A percentile compares a stretch with the other conserved stretches of the same genome.
phyloP scores from a whole-genome alignment of 2,113 vertebrate genomes.

The Mastomys coucha region DNA sequence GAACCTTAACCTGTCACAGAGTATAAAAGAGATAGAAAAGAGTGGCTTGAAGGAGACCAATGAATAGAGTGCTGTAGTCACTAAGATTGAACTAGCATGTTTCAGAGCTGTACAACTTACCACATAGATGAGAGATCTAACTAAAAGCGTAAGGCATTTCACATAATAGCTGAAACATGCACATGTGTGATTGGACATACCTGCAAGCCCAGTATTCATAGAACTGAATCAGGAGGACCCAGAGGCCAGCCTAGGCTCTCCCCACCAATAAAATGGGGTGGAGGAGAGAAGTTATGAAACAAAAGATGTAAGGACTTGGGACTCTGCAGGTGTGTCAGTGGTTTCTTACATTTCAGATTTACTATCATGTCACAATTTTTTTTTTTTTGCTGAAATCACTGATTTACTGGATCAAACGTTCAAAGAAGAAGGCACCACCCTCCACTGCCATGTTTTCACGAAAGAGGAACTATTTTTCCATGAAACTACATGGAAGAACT shows the following conservation, averaged over 20 bases:
- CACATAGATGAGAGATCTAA: background rate
- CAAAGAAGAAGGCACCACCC: conserved; percentile 4
- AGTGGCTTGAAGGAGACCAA: background rate
- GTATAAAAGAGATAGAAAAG: background rate
- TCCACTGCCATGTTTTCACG: background rate
- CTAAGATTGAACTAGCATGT: conserved; percentile 24
- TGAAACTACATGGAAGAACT: background rate
- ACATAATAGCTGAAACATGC: background rate
- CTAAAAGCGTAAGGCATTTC: background rate
- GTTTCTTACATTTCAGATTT: conserved; percentile 34
- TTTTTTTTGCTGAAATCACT: background rate
- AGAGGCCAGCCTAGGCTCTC: background rate
- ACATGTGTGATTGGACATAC: background rate
- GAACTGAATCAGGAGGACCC: background rate
- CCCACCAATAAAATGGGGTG: background rate
- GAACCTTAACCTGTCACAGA: conserved; percentile 17
- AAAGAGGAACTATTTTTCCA: background rate
- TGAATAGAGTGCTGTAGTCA: background rate
- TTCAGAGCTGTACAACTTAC: conserved; percentile 3
- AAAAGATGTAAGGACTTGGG: background rate
- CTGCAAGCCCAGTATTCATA: background rate
- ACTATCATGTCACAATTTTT: background rate
- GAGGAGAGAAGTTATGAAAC: background rate
- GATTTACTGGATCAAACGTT: conserved; percentile 3
- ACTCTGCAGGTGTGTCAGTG: background rate